Conservation (phyloP, 35 echinoderm and acorn worm species). For the Hemicentrotus pulcherrimus region DNA sequence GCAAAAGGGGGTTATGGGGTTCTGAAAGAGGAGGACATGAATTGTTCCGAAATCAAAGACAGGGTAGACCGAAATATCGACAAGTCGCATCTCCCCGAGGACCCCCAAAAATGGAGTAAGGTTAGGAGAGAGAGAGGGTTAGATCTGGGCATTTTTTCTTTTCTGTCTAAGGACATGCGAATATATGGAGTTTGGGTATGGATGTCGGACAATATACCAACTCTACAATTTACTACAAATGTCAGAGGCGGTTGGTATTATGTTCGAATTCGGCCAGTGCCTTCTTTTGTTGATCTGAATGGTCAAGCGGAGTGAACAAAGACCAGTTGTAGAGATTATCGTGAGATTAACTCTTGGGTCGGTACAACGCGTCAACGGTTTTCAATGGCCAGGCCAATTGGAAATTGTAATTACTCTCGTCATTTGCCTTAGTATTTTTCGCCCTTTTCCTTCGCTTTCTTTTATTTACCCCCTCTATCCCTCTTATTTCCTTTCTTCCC, state of each 20-base stretch:
- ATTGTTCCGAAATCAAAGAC: not conserved
- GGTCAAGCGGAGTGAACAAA: not conserved
- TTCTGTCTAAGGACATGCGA: not conserved
- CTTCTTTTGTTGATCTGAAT: not conserved
- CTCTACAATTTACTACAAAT: not conserved
- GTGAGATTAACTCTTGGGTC: not conserved
- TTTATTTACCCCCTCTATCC: not conserved
- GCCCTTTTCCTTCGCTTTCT: not conserved
- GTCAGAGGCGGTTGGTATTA: constrained; percentile 1
- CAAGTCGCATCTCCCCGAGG: not conserved
- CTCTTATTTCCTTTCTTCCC: not conserved
- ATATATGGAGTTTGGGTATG: not conserved
- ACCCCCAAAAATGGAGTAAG: not conserved
- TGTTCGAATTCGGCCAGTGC: constrained; percentile 15
- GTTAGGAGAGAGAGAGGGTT: not conserved
- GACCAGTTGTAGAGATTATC: not conserved
- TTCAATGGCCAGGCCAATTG: not conserved
- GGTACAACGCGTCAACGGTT: not conserved
- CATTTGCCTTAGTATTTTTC: constrained; percentile 11
- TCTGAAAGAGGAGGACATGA: constrained; percentile 1
- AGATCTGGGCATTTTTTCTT: not conserved
- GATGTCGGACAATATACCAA: not conserved
- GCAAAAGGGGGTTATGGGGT: not conserved
- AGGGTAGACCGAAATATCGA: not conserved
- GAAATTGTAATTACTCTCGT: constrained; percentile 11